Evolutionary conservation across 2,113 vertebrate species (phyloP).

Genomic region (Eudyptes chrysolophus): DNA sequence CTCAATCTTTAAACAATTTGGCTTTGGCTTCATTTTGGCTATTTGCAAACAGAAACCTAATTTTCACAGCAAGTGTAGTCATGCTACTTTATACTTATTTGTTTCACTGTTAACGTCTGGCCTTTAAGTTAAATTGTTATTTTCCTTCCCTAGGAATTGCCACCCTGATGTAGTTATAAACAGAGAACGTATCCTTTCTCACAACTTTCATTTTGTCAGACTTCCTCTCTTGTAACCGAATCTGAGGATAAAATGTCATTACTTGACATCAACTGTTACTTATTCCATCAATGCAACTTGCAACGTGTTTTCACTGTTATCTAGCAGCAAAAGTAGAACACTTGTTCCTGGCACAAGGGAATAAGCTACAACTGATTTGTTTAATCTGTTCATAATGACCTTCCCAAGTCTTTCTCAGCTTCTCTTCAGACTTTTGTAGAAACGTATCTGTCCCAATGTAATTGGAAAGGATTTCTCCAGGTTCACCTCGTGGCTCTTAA

Average conservation of each 20-base stretch:
- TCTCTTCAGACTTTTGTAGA: not conserved
- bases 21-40: not conserved
- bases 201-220: not conserved
- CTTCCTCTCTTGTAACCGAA: not conserved
- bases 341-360: not conserved
- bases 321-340: not conserved
- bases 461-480: not conserved
- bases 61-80: not conserved
- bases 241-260: not conserved
- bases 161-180: not conserved
- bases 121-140: conserved; percentile 15
- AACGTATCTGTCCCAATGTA: not conserved
- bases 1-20: not conserved
- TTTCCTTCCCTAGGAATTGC: conserved; percentile 1
- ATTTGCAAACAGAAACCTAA: not conserved
- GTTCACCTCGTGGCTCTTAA: not conserved
- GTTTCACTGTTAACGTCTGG: conserved; percentile 7
- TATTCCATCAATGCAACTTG: not conserved
- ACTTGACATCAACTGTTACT: not conserved
- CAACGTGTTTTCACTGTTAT: not conserved
- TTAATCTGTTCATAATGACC: not conserved
- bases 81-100: not conserved
- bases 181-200: not conserved
- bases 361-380: not conserved
- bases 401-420: not conserved